Percentiles rank a stretch among this genome's conserved stretches.
Conservation (phyloP, 2,888 invertebrate genomes). For the Thereva nobilitata region DNA sequence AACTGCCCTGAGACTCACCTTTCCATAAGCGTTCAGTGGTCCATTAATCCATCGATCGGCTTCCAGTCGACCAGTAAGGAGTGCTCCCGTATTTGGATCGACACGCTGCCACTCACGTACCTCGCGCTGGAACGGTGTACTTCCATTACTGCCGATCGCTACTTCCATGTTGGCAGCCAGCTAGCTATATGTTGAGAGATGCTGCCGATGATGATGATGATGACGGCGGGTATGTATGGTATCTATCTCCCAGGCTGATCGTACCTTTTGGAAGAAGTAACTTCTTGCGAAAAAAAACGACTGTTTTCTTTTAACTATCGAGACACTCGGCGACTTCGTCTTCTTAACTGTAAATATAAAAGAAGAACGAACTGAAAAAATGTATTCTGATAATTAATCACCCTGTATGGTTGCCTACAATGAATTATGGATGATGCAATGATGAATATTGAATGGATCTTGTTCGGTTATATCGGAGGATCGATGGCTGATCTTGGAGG, state of each 20-base stretch:
- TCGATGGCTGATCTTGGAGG: conserved; percentile 3
- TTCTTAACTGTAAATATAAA: conserved; percentile 27
- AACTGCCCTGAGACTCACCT: conserved; percentile 49
- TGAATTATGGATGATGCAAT: conserved; percentile 28
- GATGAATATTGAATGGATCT: conserved; percentile 8
- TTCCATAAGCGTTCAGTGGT: conserved; percentile 58
- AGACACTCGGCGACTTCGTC: background rate
- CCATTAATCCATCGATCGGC: conserved; percentile 60
- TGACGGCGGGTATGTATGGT: no score
- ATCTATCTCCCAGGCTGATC: no score
- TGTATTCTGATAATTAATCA: conserved; percentile 22
- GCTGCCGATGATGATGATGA: background rate
- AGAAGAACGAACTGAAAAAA: conserved; percentile 4
- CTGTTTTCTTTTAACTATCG: background rate
- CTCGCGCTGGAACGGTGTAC: conserved; percentile 58
- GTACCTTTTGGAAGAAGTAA: background rate
- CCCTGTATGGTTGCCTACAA: conserved; percentile 2
- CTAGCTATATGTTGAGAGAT: background rate
- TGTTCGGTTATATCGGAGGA: background rate
- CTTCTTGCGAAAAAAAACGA: background rate
- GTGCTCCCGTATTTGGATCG: conserved; percentile 59
- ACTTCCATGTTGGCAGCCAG: conserved; percentile 45
- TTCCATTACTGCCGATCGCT: conserved; percentile 47
- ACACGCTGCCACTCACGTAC: conserved; percentile 60
- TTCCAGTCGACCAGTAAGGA: conserved; percentile 58